phyloP scores from a whole-genome alignment of 35 echinoderm and acorn worm species.

The Apostichopus parvimensis region DNA sequence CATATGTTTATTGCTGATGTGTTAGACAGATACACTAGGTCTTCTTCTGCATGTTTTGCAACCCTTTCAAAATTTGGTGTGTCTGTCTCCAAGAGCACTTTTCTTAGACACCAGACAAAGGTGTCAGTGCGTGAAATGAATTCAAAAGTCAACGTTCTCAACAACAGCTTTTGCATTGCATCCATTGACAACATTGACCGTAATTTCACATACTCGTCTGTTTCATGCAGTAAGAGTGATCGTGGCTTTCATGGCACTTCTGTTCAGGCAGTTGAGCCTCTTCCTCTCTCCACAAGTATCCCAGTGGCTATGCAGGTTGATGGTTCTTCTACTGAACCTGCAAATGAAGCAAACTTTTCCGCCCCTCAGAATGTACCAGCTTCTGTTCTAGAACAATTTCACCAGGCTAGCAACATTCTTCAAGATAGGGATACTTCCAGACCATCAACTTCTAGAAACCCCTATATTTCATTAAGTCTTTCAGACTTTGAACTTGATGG shows the following conservation, averaged over 20 bases:
- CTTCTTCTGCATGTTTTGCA: constrained; percentile 49
- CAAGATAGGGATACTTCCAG: constrained; percentile 9
- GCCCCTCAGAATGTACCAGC: constrained; percentile 14
- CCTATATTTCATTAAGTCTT: background rate
- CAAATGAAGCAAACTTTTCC: background rate
- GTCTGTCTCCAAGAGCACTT: constrained; percentile 20
- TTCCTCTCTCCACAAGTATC: constrained; percentile 2
- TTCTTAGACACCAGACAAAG: constrained; percentile 18
- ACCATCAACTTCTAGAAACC: background rate
- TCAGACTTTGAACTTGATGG: constrained; percentile 37
- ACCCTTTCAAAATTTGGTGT: constrained; percentile 44
- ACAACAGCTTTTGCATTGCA: constrained; percentile 51
- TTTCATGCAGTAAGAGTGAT: background rate
- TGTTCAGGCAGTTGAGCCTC: constrained; percentile 61
- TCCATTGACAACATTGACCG: constrained; percentile 64
- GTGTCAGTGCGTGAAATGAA: background rate
- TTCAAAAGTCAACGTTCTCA: background rate
- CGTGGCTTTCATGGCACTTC: constrained; percentile 71
- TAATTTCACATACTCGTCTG: constrained; percentile 31
- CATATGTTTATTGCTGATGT: constrained; percentile 55
- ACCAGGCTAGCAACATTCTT: constrained; percentile 6
- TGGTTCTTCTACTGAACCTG: background rate
- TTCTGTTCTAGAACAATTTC: background rate
- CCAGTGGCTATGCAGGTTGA: background rate
- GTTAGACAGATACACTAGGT: constrained; percentile 46